Base-by-base conservation (phyloP, 1,140 invertebrate species). In the Magallana angulata region DNA sequence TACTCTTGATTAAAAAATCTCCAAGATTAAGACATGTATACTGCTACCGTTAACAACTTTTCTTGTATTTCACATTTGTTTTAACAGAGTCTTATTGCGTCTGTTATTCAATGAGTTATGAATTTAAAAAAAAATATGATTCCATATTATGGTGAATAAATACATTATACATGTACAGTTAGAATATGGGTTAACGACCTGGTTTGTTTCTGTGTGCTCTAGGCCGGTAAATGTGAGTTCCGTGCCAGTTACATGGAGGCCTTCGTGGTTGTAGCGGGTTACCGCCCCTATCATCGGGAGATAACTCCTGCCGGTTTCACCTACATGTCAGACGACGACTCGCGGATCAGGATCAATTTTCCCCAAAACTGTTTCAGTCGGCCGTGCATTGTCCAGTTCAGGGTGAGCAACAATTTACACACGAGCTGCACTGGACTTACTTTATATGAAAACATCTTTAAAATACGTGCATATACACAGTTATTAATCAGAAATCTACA, bases 311-410 rank as follows among this genome's bases (percentile, higher is more conserved):
- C 82, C 5, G 91, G 88, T 16, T 88, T 85, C 59, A 87, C 87
- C 1, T 91, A 89, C 64, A 87, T 90, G 1, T 91, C 89, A 12
- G 87, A 89, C 1, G 91, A 91, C 7, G 91, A 91, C 36, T 88
- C 88, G 5, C 76, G 91, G 30, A 87, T 91, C 6, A 18, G 91
- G 8, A 86, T 91, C 0, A 90, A 85, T 62, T 89, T 91, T 24
- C 91, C 91, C 0, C 83, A 88, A 76, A 85, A 87, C 24, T 90
- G 89, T 83, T 89, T 87, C 36, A 82, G 62, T 56, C 68, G 68
- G 0, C 88, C 88, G n/a, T 82, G 83, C 36, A 89, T 89, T 11
- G 83, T 86, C 14, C 86, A 89, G 24, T 91, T 91, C 62, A 88
- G 88, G 88, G 91, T 91, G 86, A 80, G 84, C 16, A 24, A 0